Evolutionary conservation across 2,888 invertebrate species (phyloP).

Genomic region (Ormyrus nitidulus): DNA sequence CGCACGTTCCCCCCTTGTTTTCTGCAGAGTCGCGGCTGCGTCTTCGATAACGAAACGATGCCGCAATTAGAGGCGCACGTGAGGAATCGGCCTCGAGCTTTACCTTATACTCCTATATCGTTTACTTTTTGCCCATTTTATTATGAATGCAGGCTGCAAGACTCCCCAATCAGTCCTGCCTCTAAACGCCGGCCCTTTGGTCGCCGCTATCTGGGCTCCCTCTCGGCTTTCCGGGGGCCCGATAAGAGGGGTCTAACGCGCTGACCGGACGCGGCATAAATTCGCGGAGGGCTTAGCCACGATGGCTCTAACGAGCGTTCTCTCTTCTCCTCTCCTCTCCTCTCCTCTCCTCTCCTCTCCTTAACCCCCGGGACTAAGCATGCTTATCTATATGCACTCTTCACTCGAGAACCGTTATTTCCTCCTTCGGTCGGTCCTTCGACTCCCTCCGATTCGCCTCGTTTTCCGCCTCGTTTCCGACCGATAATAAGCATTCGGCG

Average conservation of each 20-base stretch:
- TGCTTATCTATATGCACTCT: neutral
- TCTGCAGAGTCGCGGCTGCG: neutral
- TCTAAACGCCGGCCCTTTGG: neutral
- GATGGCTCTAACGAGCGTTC: conserved; percentile 67
- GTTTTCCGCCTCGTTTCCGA: no score
- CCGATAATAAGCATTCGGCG: no score
- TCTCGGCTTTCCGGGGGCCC: conserved; percentile 45
- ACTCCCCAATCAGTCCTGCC: no score
- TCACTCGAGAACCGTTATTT: no score
- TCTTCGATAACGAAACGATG: conserved; percentile 43
- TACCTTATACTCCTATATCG: neutral
- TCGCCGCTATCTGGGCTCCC: conserved; percentile 23
- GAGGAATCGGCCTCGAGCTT: neutral
- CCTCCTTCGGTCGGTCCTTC: no score
- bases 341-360: conserved; percentile 36
- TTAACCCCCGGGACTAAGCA: conserved; percentile 11
- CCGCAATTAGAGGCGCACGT: conserved; percentile 37
- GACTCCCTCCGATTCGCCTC: no score
- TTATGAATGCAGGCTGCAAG: no score
- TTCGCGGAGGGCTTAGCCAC: conserved; percentile 65
- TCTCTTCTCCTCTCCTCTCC: conserved; percentile 42
- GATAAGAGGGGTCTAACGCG: conserved; percentile 56
- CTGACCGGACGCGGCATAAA: conserved; percentile 64
- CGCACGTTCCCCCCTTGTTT: no score
- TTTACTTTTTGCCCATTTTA: no score